Conservation (phyloP, 2,888 invertebrate genomes). For the Frankliniella fusca region DNA sequence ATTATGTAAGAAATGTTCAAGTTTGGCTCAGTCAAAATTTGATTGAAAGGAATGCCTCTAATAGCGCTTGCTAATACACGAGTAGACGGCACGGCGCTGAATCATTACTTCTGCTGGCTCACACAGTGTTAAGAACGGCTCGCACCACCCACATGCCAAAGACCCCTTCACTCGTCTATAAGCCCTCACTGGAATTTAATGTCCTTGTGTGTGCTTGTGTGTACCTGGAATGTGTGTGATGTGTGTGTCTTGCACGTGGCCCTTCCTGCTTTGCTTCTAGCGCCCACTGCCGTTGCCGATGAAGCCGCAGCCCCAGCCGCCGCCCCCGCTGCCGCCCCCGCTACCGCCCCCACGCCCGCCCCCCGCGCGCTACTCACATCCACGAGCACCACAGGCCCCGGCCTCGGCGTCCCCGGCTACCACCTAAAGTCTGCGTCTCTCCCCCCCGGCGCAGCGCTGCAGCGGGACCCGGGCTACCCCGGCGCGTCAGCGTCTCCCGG, state of each 20-base stretch:
- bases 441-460: conserved; percentile 58
- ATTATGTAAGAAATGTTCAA: no score
- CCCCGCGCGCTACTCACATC: conserved; percentile 30
- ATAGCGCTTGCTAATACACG: no score
- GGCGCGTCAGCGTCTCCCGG: not conserved
- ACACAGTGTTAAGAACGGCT: not conserved
- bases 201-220: not conserved
- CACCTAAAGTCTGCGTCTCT: conserved; percentile 59
- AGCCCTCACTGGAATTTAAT: not conserved
- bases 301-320: conserved; percentile 17
- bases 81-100: no score
- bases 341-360: conserved; percentile 27
- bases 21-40: no score
- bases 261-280: conserved; percentile 28
- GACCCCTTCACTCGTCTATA: no score
- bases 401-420: conserved; percentile 28
- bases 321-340: conserved; percentile 32
- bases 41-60: no score
- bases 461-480: conserved; percentile 48
- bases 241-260: conserved; percentile 4
- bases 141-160: not conserved
- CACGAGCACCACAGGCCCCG: conserved; percentile 29
- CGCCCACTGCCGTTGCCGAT: not conserved
- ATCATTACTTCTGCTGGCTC: no score
- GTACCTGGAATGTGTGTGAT: not conserved